A percentile compares a stretch with the other conserved stretches of the same genome.
Evolutionary conservation across 2,113 vertebrate species (phyloP).

Genomic region (Brachionichthys hirsutus): DNA sequence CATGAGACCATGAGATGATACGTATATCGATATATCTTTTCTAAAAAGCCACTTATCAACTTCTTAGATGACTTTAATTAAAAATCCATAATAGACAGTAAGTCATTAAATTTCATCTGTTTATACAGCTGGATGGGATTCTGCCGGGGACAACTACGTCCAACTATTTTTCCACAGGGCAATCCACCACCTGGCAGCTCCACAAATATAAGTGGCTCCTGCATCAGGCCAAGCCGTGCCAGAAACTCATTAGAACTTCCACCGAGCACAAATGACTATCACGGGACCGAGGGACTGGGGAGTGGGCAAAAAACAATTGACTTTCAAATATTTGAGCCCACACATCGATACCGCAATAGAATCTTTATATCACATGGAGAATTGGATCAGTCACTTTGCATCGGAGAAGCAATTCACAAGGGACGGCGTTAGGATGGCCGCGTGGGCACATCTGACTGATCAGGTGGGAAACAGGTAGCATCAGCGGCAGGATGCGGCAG

Average conservation of each 20-base stretch:
- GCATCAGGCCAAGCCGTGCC: constrained; percentile 53
- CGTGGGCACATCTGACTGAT: constrained; percentile 18
- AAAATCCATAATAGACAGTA: constrained; percentile 7
- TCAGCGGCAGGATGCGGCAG: constrained; percentile 15
- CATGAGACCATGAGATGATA: no score
- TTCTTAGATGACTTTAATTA: constrained; percentile 5
- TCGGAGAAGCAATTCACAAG: constrained; percentile 38
- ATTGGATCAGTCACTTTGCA: constrained; percentile 53
- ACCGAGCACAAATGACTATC: constrained; percentile 51
- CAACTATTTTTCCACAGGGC: constrained; percentile 20
- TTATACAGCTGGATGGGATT: constrained; percentile 49
- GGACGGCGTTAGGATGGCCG: constrained; percentile 5
- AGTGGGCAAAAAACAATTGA: constrained; percentile 42
- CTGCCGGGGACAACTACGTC: constrained; percentile 33
- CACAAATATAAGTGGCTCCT: constrained; percentile 36
- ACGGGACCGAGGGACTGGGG: constrained; percentile 31
- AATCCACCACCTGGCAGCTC: constrained; percentile 59
- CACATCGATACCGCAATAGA: constrained; percentile 28
- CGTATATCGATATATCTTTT: background rate
- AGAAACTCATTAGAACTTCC: constrained; percentile 65
- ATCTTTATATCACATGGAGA: constrained; percentile 32
- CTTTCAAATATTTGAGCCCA: constrained; percentile 51
- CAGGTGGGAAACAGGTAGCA: constrained; percentile 22
- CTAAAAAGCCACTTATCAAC: background rate
- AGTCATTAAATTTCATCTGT: constrained; percentile 37